phyloP scores from a whole-genome alignment of 2,797 vertebrate genomes.

The Sparidentex hasta region DNA sequence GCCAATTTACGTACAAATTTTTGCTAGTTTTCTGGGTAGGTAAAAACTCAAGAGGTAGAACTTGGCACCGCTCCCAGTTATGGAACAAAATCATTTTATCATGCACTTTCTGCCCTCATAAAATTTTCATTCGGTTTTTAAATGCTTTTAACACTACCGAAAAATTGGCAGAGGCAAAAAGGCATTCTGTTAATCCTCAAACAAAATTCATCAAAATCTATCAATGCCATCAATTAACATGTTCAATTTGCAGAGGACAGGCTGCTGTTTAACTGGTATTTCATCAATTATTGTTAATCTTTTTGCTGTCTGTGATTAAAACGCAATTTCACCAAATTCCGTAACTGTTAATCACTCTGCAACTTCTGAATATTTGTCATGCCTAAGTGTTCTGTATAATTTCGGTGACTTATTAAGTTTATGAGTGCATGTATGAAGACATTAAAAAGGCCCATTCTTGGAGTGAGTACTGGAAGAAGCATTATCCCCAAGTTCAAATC shows the following conservation, averaged over 20 bases:
- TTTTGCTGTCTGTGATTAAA: constrained; percentile 35
- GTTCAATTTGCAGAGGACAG: constrained; percentile 22
- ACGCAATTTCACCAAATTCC: constrained; percentile 27
- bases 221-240: constrained; percentile 16
- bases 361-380: constrained; percentile 47
- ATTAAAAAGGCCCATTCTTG: constrained; percentile 22
- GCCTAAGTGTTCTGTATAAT: constrained; percentile 25
- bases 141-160: constrained; percentile 11
- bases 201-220: constrained; percentile 51
- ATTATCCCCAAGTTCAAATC: constrained; percentile 16
- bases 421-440: constrained; percentile 7
- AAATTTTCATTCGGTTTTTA: constrained; percentile 7
- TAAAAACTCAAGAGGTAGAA: constrained; percentile 4
- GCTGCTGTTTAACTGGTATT: constrained; percentile 12
- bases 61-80: not conserved
- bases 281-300: constrained; percentile 34
- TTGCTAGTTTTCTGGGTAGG: constrained; percentile 2
- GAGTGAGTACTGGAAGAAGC: constrained; percentile 6
- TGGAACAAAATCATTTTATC: constrained; percentile 11
- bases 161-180: constrained; percentile 23
- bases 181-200: constrained; percentile 22
- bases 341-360: constrained; percentile 35
- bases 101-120: constrained; percentile 5
- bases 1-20: not conserved
- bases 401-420: constrained; percentile 45